These are phyloP conservation scores for Dexiosoma caninum DNA, from an alignment of 2,888 invertebrate genomes.

Conservation along the genomic window DNA sequence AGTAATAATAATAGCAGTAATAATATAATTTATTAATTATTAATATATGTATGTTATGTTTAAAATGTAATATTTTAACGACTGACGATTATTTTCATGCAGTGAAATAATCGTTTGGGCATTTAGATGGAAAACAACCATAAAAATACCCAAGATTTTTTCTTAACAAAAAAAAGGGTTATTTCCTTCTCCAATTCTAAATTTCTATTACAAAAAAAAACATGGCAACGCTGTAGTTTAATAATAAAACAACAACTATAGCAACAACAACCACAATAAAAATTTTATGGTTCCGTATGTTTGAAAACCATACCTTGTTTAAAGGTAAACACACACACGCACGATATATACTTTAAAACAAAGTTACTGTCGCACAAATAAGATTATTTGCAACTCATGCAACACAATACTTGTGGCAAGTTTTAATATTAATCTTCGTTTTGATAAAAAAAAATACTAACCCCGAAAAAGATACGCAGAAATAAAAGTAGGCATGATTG, in stretches of 20 bases:
- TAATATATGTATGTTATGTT: too few species aligned
- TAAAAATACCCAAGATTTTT: too few species aligned
- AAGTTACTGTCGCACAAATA: background rate
- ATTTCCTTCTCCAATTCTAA: too few species aligned
- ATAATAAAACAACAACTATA: conserved; percentile 18
- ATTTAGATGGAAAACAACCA: too few species aligned
- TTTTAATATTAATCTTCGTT: conserved; percentile 31
- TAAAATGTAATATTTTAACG: too few species aligned
- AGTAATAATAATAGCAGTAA: too few species aligned
- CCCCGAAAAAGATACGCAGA: background rate
- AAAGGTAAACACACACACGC: background rate
- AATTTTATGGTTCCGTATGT: background rate
- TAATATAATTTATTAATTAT: too few species aligned
- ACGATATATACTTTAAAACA: background rate
- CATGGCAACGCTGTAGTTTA: background rate
- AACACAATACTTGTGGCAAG: conserved; percentile 19
- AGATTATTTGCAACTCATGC: conserved; percentile 3
- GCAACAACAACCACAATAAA: background rate
- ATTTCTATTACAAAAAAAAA: too few species aligned
- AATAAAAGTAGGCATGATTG: background rate
- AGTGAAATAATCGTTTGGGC: too few species aligned
- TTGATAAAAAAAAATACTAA: background rate
- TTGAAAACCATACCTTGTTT: background rate
- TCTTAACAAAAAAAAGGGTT: too few species aligned
- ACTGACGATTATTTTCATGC: too few species aligned